phyloP scores from a whole-genome alignment of 2,888 invertebrate species.

The Pammene fasciana region DNA sequence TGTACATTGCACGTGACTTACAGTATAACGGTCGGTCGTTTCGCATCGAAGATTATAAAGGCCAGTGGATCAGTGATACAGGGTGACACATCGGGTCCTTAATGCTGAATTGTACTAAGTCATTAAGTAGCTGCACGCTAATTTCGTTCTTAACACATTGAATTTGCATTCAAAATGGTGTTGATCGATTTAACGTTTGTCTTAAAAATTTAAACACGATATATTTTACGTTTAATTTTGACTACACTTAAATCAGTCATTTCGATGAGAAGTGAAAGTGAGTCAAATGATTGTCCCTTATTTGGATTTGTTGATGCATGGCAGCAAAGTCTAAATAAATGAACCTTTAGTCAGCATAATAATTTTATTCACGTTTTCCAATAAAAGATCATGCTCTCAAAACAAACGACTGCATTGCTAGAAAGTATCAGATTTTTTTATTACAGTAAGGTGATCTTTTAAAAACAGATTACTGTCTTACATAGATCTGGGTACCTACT shows the following conservation, averaged over 20 bases:
- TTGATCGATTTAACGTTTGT: background rate
- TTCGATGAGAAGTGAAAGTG: constrained; percentile 36
- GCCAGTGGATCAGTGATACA: constrained; percentile 51
- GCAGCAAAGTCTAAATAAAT: constrained; percentile 7
- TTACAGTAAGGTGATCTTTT: no score
- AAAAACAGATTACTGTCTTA: no score
- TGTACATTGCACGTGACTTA: background rate
- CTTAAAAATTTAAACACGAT: background rate
- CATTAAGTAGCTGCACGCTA: background rate
- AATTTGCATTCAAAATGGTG: background rate
- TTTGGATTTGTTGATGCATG: constrained; percentile 26
- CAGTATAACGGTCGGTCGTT: constrained; percentile 15
- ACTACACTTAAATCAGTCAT: constrained; percentile 43
- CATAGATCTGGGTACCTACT: no score
- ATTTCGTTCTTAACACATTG: background rate
- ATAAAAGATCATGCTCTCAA: background rate
- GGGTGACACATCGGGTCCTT: constrained; percentile 51
- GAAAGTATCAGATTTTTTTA: background rate
- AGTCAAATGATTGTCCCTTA: constrained; percentile 28
- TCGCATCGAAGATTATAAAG: constrained; percentile 53
- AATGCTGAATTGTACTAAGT: constrained; percentile 4
- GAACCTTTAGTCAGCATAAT: background rate
- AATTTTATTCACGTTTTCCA: background rate
- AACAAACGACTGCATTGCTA: background rate
- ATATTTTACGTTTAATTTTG: constrained; percentile 46